phyloP scores from a whole-genome alignment of 2,113 vertebrate species.

The Mirza zaza region DNA sequence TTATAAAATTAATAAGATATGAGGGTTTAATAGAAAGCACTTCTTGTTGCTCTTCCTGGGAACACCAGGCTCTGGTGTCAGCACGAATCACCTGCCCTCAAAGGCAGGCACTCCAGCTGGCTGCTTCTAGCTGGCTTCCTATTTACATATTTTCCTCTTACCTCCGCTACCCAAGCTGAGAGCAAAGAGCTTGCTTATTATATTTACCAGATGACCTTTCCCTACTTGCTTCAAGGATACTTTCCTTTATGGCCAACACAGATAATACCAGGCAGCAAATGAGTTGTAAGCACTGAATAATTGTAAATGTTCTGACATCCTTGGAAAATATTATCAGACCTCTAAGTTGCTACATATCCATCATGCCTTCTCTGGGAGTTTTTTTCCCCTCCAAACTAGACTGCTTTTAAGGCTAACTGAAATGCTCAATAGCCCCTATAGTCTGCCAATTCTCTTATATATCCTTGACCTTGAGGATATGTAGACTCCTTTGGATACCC shows the following conservation, averaged over 20 bases:
- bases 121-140: not conserved
- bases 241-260: conserved; percentile 28
- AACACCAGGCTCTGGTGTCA: not conserved
- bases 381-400: not conserved
- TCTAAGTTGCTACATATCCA: conserved; percentile 53
- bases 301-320: conserved; percentile 43
- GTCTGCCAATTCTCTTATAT: not conserved
- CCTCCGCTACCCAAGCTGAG: not conserved
- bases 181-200: conserved; percentile 24
- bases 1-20: conserved; percentile 78
- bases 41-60: conserved; percentile 26
- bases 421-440: not conserved
- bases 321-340: conserved; percentile 59
- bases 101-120: not conserved
- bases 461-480: conserved; percentile 38
- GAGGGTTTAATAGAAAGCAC: conserved; percentile 75
- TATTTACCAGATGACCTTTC: conserved; percentile 55
- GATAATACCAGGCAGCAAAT: conserved; percentile 52
- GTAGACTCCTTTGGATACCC: not conserved
- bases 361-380: conserved; percentile 53
- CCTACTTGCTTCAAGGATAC: conserved; percentile 45
- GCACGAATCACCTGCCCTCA: not conserved
- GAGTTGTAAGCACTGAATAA: conserved; percentile 54
- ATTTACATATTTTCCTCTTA: not conserved
- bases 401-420: conserved; percentile 40